Evolutionary conservation across 2,113 vertebrate species (phyloP), one percentile per base, ranked within the genome.

Genomic region (Campylorhamphus procurvoides): DNA sequence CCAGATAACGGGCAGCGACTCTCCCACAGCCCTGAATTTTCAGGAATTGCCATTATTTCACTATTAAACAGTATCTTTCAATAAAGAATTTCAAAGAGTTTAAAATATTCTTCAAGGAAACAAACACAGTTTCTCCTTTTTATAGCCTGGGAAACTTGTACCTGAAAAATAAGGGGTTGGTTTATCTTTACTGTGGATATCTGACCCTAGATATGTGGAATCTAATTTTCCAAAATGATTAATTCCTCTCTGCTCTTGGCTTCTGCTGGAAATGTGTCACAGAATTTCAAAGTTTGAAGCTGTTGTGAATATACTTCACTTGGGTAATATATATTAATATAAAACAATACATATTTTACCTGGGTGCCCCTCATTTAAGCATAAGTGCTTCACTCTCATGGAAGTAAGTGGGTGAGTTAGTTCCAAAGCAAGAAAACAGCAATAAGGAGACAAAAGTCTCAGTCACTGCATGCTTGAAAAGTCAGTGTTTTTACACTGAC

Each of bases 401-500:
- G n/a, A 90, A 90, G 42, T 25, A 37, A 46, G 87, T 14, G 59
- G 46, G 18, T 37, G 84, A 6, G 22, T 19, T 50, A 11, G 14
- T 49, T 78, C 20, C 39, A 84, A 72, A 49, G 56, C 60, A 75
- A 93, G 64, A n/a, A 89, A 89, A 44, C 16, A 60, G 62, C 16
- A 90, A 91, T 39, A 29, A 82, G 0, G 1, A 95, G 66, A 53
- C 37, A 72, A 78, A 93, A 90, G 76, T 69, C 88, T 94, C 72
- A 8, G 67, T 90, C 90, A 88, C 1, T 23, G 64, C 90, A 96
- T 81, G 88, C 94, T 84, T 91, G 85, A 92, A 91, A 90, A 93
- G 94, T 88, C 85, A 95, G 62, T 93, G 93, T 91, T 94, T 97
- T 96, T 37, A 10, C 60, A 60, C 56, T 93, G 95, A 95, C 96